Evolutionary conservation across 2,888 invertebrate species (phyloP).

Genomic region (Mesodorylaimus sp.): DNA sequence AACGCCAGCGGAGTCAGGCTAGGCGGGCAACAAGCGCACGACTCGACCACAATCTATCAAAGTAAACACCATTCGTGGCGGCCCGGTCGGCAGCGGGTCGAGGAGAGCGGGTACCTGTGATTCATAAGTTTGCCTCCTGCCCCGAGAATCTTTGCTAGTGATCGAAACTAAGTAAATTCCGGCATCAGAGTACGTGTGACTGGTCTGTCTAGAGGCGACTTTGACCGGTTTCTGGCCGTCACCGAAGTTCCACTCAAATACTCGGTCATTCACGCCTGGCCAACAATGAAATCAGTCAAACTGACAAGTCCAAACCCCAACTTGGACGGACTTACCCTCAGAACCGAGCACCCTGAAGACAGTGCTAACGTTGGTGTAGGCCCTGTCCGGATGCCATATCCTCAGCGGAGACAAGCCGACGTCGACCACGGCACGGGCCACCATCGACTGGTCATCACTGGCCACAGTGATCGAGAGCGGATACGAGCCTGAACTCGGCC

Average conservation of each 20-base stretch:
- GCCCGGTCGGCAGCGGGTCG: neutral
- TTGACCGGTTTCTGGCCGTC: neutral
- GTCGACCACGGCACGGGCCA: too few relatives aligned
- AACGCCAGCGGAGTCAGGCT: neutral
- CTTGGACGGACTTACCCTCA: too few relatives aligned
- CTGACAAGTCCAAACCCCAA: too few relatives aligned
- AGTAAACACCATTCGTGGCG: neutral
- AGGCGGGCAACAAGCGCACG: neutral
- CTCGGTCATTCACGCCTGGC: too few relatives aligned
- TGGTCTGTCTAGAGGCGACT: neutral
- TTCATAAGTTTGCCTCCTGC: neutral
- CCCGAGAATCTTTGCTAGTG: neutral
- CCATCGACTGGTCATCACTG: too few relatives aligned
- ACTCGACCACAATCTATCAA: neutral
- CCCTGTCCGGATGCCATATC: too few relatives aligned
- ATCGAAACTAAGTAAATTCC: neutral
- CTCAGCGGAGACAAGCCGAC: too few relatives aligned
- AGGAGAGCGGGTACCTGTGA: neutral
- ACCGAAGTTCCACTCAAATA: neutral
- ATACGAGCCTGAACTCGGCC: too few relatives aligned
- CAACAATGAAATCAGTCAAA: too few relatives aligned
- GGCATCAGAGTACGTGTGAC: neutral
- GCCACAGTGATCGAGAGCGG: too few relatives aligned
- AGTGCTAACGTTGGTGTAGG: too few relatives aligned
- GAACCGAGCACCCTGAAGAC: too few relatives aligned